Conservation (phyloP, 2,113 vertebrate species). For the Pluvianellus socialis region DNA sequence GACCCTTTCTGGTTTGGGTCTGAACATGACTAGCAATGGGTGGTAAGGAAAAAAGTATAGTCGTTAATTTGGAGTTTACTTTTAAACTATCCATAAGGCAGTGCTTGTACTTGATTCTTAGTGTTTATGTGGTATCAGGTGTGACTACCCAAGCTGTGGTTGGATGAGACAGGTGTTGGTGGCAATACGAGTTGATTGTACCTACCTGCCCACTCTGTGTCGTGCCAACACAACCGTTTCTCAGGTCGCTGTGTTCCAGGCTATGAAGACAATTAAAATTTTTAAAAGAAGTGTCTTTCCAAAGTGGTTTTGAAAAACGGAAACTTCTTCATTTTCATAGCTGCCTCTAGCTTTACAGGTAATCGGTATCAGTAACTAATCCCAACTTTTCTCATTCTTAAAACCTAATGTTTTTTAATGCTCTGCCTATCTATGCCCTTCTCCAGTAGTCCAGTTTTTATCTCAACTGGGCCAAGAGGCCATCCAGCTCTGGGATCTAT, state of each 20-base stretch:
- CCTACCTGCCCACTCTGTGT: not conserved
- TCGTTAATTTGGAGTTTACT: not conserved
- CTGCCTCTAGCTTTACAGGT: not conserved
- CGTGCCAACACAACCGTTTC: not conserved
- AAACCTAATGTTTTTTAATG: not conserved
- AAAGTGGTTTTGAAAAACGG: not conserved
- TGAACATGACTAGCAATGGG: not conserved
- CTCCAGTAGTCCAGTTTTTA: not conserved
- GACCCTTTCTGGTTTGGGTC: not conserved
- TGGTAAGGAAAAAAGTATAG: not conserved
- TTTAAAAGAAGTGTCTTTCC: not conserved
- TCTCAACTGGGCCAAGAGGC: not conserved
- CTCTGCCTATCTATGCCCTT: not conserved
- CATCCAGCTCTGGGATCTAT: slow-evolving; percentile 4
- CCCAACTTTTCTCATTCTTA: not conserved
- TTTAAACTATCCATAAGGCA: not conserved
- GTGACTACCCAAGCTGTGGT: not conserved
- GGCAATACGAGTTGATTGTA: not conserved
- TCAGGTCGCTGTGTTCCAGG: not conserved
- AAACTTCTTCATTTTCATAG: not conserved
- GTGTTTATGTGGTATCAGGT: not conserved
- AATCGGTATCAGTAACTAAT: not conserved
- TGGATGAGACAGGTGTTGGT: not conserved
- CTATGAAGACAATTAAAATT: not conserved
- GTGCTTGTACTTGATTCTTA: not conserved